Percentiles rank a stretch among this genome's conserved stretches.
Conservation (phyloP, 2,113 vertebrate species). For the human region DNA sequence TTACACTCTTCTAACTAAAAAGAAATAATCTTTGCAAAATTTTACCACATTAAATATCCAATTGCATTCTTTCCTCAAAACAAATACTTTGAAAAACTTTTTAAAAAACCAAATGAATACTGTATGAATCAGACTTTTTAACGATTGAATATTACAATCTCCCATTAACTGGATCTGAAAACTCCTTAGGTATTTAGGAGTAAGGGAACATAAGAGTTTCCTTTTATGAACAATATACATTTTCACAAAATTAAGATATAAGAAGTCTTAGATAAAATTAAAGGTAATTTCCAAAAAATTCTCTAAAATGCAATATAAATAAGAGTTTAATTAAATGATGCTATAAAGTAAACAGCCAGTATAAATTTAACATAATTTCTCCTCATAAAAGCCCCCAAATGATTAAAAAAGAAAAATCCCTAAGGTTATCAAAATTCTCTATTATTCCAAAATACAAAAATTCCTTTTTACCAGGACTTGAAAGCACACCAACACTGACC, state of each 20-base stretch:
- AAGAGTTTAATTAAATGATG: neutral
- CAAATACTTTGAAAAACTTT: conserved; percentile 30
- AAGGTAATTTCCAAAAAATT: conserved; percentile 19
- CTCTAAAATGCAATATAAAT: conserved; percentile 6
- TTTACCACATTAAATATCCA: neutral
- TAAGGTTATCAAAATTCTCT: neutral
- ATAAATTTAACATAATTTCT: neutral
- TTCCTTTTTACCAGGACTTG: neutral
- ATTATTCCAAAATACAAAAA: neutral
- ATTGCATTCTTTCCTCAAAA: conserved; percentile 47
- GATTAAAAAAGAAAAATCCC: neutral
- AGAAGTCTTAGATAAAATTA: conserved; percentile 7
- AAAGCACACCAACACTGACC: neutral
- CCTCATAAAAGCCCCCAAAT: neutral
- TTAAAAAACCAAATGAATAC: neutral
- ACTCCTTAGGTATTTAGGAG: neutral
- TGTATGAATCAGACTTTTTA: neutral
- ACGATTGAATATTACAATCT: neutral
- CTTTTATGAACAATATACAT: neutral
- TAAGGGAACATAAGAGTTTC: neutral
- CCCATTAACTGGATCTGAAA: neutral
- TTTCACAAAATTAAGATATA: neutral
- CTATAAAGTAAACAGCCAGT: neutral
- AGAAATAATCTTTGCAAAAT: neutral
- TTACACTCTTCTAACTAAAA: neutral